Base-by-base conservation (phyloP, 2,113 vertebrate species). In the Garra rufa region DNA sequence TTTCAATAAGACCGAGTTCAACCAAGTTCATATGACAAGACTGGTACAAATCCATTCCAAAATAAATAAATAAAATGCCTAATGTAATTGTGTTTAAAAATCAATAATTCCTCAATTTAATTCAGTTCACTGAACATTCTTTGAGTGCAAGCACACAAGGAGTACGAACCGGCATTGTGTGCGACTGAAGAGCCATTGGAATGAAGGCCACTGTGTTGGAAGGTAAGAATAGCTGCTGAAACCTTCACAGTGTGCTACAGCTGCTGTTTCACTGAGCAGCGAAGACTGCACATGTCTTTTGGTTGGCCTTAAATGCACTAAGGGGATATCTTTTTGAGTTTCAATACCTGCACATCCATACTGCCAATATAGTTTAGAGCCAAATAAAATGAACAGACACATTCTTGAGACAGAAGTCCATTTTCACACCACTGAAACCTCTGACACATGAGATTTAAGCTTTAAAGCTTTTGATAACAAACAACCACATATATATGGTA, bases 191-290 rank as follows among this genome's bases (percentile, higher is more conserved):
- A 50, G 24, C 59, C 13, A 26, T 7, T 48, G 26, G 10, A 67
- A 81, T 8, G 61, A 81, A 65, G 61, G 61, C 17, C 44, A 44
- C 57, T 63, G 55, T 81, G 43, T n/a, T 34, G 59, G 24, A 69
- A 50, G 61, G 69, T 50, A 65, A 81, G 43, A 81, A 81, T 50
- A 81, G 78, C 43, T 1, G 5, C 61, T 48, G 61, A 81, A 81
- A 67, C 61, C 44, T 69, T 50, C 78, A 67, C 43, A 14, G 28
- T 38, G 24, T 69, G 78, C 43, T 81, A 46, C 59, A 65, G 77
- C 14, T 30, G 57, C 26, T 15, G 26, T 81, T 81, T 48, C 11
- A 65, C 43, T 69, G 19, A 67, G 59, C 61, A 38, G 43, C 46
- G 55, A n/a, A 61, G n/a, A 79, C 21, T 57, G 30, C 28, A 24